Conservation (phyloP, 2,888 invertebrate genomes). For the Seladonia tumulorum region DNA sequence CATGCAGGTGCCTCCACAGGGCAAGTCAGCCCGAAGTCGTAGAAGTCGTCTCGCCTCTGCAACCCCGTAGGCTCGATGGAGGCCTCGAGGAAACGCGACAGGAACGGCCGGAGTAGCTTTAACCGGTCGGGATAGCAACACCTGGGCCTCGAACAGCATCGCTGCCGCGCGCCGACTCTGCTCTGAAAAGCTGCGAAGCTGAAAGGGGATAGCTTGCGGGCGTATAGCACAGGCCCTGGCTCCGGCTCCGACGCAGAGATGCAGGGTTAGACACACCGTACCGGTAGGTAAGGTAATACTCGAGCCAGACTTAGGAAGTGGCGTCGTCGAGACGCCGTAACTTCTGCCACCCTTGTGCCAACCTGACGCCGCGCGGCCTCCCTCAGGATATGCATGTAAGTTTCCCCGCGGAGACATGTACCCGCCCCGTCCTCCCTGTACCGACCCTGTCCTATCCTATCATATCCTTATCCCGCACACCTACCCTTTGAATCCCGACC, state of each 20-base stretch:
- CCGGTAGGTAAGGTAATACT: conserved; percentile 68
- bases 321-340: conserved; percentile 83
- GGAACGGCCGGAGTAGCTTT: conserved; percentile 67
- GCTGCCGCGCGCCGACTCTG: conserved; percentile 10
- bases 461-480: conserved; percentile 69
- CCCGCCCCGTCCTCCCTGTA: conserved; percentile 44
- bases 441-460: conserved; percentile 74
- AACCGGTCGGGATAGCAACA: conserved; percentile 72
- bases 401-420: conserved; percentile 79
- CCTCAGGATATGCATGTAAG: conserved; percentile 77
- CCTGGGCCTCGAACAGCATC: conserved; percentile 69
- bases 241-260: conserved; percentile 33
- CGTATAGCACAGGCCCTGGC: conserved; percentile 23
- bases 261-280: conserved; percentile 61
- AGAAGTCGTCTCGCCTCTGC: conserved; percentile 61
- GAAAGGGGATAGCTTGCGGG: conserved; percentile 47
- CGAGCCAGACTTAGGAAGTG: conserved; percentile 80
- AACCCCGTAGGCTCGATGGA: conserved; percentile 49
- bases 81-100: conserved; percentile 41
- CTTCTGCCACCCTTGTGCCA: conserved; percentile 81
- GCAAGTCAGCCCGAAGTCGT: conserved; percentile 56
- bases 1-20: conserved; percentile 40
- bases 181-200: conserved; percentile 17
- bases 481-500: conserved; percentile 46
- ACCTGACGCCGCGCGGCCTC: conserved; percentile 76